Percentiles rank a stretch among this genome's conserved stretches.
These are phyloP conservation scores for Netelia fuscicornis DNA, from an alignment of 2,888 invertebrate genomes.

Conservation along the genomic window DNA sequence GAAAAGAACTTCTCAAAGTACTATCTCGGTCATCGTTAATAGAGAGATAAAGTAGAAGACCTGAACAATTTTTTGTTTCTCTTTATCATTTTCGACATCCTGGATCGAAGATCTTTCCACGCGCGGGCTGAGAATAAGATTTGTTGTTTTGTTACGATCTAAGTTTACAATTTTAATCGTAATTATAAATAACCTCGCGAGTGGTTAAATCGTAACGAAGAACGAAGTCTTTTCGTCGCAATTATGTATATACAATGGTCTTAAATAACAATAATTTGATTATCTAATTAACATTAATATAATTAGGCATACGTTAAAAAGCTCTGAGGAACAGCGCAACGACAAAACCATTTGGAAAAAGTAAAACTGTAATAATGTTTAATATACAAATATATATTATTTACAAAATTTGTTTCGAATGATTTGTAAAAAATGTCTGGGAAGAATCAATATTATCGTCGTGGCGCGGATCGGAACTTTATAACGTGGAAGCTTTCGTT, in stretches of 20 bases:
- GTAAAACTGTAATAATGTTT: slow-evolving; percentile 47
- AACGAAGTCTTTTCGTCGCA: slow-evolving; percentile 40
- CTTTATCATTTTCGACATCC: slow-evolving; percentile 23
- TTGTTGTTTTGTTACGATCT: slow-evolving; percentile 11
- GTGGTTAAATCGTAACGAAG: slow-evolving; percentile 13
- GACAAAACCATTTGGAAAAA: slow-evolving; percentile 51
- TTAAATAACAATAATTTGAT: slow-evolving; percentile 65
- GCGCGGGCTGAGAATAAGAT: slow-evolving; percentile 12
- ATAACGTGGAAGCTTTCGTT: slow-evolving; percentile 64
- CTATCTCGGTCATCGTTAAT: slow-evolving; percentile 42
- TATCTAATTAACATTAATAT: slow-evolving; percentile 67
- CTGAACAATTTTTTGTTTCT: slow-evolving; percentile 6
- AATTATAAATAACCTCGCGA: slow-evolving; percentile 39
- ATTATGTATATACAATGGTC: slow-evolving; percentile 59
- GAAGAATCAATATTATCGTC: slow-evolving; percentile 56
- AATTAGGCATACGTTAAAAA: slow-evolving; percentile 68
- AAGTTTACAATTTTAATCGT: slow-evolving; percentile 35
- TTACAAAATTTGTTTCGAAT: slow-evolving; percentile 45
- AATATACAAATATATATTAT: slow-evolving; percentile 56
- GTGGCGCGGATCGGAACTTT: slow-evolving; percentile 65
- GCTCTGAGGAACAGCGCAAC: slow-evolving; percentile 68
- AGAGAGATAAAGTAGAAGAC: slow-evolving; percentile 51
- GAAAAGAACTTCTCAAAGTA: slow-evolving; percentile 30
- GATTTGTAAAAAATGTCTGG: slow-evolving; percentile 43
- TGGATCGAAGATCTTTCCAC: slow-evolving; percentile 45